These are phyloP conservation scores for Parnassius smintheus DNA, from an alignment of 2,888 invertebrate species.

Conservation along the genomic window DNA sequence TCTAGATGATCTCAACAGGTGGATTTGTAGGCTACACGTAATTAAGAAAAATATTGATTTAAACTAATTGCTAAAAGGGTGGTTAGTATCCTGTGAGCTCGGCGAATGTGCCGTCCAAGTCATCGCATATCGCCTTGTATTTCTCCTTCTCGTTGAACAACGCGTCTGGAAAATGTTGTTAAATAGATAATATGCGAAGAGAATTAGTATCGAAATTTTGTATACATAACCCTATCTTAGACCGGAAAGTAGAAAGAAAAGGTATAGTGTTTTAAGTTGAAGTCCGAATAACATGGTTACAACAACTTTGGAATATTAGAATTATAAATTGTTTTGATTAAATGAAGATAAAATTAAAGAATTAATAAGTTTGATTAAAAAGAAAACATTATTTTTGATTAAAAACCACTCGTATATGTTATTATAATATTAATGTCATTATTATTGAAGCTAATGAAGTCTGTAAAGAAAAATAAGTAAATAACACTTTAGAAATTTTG, in stretches of 20 bases:
- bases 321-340: conserved; percentile 5
- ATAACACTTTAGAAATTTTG: conserved; percentile 18
- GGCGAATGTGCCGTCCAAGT: conserved; percentile 97
- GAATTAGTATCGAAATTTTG: conserved; percentile 29
- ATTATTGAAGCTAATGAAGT: no score
- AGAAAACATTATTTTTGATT: conserved; percentile 11
- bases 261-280: neutral
- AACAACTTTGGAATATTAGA: conserved; percentile 10
- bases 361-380: conserved; percentile 15
- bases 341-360: neutral
- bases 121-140: conserved; percentile 98
- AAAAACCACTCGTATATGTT: conserved; percentile 12
- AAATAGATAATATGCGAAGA: conserved; percentile 57
- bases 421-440: neutral
- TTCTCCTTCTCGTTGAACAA: conserved; percentile 94
- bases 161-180: conserved; percentile 86
- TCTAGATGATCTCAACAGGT: conserved; percentile 46
- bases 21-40: conserved; percentile 36
- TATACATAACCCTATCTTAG: conserved; percentile 2
- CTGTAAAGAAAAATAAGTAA: conserved; percentile 1
- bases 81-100: conserved; percentile 97
- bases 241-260: conserved; percentile 7
- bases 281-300: neutral
- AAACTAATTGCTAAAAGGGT: conserved; percentile 64
- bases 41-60: conserved; percentile 62